Base-by-base conservation (phyloP, 2,797 vertebrate species). In the Echiichthys vipera region DNA sequence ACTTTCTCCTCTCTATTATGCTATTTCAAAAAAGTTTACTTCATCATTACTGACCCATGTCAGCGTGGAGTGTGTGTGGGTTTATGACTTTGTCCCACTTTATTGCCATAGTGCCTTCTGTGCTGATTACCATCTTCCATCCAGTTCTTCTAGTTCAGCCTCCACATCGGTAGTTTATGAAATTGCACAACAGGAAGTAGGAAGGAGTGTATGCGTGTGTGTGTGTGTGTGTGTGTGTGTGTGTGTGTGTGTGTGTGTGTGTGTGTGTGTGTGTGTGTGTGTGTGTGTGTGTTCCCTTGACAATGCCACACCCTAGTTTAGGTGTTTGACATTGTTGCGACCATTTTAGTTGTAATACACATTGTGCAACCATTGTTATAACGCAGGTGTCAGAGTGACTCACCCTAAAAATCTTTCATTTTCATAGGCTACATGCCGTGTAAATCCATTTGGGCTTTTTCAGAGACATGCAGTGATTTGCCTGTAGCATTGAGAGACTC, bases 1-100 rank as follows among this genome's bases (percentile, higher is more conserved):
- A 86, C 86, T 86, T 82, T 89, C 83, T 71, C 77, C 72, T 55
- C 58, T 56, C 57, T 81, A 74, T 24, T 82, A 59, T 47, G 80
- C 83, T 88, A 30, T 83, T 90, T 90, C 61, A 39, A 66, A 70
- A n/a, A 88, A 90, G 83, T 93, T 93, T 85, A 75, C 78, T 90
- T 93, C 86, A 90, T 91, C 88, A 89, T 92, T 89, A 90, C 86
- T 61, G 87, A 88, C 78, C 82, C 50, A 20, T 75, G 86, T 85
- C 81, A 77, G 53, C 0, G 14, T 1, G 40, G 61, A 37, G 50
- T 53, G 63, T 51, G 69, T 62, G 59, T 57, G 42, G 49, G 24
- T 57, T 22, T 62, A 20, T 37, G 2, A 9, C 62, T 69, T 36
- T 74, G 78, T 39, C 63, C 77, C 59, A 76, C 25, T 84, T 71